phyloP scores from a whole-genome alignment of 2,113 vertebrate genomes.

The Sylvia atricapilla region DNA sequence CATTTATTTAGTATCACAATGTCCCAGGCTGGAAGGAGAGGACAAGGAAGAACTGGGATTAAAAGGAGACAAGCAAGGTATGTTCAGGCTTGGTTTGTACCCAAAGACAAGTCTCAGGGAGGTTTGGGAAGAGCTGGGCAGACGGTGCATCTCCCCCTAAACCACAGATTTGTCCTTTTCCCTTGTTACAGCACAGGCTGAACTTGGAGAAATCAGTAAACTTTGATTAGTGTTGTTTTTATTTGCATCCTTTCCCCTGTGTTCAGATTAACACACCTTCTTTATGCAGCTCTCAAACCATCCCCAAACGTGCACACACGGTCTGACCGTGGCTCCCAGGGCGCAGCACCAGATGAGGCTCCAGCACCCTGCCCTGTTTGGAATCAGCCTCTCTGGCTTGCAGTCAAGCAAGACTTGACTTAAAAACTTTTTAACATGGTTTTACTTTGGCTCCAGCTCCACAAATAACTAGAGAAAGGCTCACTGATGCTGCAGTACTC shows the following conservation, averaged over 20 bases:
- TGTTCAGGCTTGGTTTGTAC: not conserved
- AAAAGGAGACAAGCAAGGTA: not conserved
- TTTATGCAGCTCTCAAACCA: slow-evolving; percentile 12
- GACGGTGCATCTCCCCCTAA: not conserved
- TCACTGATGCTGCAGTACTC: not conserved
- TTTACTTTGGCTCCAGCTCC: slow-evolving; percentile 19
- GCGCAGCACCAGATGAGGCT: not conserved
- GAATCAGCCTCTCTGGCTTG: slow-evolving; percentile 36
- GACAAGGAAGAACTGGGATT: not conserved
- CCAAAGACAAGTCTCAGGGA: not conserved
- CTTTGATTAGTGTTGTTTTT: not conserved
- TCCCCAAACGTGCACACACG: not conserved
- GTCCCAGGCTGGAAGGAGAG: not conserved
- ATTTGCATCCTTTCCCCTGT: not conserved
- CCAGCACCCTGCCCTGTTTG: slow-evolving; percentile 10
- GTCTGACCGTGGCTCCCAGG: not conserved
- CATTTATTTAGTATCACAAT: slow-evolving; percentile 25
- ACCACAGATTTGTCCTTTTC: not conserved
- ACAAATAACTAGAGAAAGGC: not conserved
- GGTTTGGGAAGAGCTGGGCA: not conserved
- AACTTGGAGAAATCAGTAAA: not conserved
- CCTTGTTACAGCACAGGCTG: not conserved
- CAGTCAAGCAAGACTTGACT: not conserved
- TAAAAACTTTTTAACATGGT: slow-evolving; percentile 38
- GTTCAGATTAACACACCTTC: not conserved